Conservation (phyloP, 1,140 invertebrate genomes). For the Danaus melanippus region DNA sequence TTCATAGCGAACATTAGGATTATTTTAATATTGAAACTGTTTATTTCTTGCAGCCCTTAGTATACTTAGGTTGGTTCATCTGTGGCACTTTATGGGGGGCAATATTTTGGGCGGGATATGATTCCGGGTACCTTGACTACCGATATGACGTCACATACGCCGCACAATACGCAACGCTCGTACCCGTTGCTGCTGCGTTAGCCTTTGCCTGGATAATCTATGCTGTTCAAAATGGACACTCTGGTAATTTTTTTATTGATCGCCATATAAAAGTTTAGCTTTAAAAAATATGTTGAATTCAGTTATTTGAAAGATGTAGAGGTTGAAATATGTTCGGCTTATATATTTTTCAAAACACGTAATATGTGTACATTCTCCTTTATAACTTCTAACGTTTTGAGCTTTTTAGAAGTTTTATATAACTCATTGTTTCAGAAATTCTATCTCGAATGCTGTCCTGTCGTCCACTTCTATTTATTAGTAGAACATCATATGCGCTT, state of each 20-base stretch:
- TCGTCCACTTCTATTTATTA: constrained; percentile 76
- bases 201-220: constrained; percentile 78
- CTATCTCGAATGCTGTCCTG: constrained; percentile 79
- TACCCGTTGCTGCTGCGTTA: constrained; percentile 75
- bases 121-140: constrained; percentile 73
- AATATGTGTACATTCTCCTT: neutral
- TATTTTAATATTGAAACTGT: neutral
- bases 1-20: neutral
- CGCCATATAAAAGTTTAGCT: no score
- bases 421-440: constrained; percentile 24
- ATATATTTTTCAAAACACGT: no score
- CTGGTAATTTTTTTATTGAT: constrained; percentile 56
- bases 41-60: constrained; percentile 57
- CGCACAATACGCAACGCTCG: constrained; percentile 76
- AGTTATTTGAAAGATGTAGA: no score
- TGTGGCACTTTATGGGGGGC: constrained; percentile 66
- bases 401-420: constrained; percentile 61
- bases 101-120: constrained; percentile 75
- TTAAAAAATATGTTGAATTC: no score
- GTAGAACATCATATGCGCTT: constrained; percentile 81
- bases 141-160: constrained; percentile 75
- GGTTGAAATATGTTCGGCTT: no score
- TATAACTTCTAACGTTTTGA: neutral
- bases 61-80: constrained; percentile 72
- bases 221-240: constrained; percentile 74